A percentile compares a stretch with the other conserved stretches of the same genome.
Conservation (phyloP, 2,113 vertebrate genomes). For the Hucho hucho region DNA sequence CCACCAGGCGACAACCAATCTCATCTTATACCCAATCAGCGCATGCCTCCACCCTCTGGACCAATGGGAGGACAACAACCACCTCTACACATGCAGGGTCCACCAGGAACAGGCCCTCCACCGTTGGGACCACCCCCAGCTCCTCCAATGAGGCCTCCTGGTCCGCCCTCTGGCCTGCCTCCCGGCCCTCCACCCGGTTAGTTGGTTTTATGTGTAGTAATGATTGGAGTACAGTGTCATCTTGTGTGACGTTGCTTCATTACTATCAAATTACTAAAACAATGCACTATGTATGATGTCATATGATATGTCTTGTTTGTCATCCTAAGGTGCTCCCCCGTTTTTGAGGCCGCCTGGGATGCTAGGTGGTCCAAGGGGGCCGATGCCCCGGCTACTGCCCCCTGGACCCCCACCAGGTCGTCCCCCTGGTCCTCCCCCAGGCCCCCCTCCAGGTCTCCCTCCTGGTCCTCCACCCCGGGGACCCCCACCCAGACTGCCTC, state of each 20-base stretch:
- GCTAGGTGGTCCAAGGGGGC: conserved; percentile 87
- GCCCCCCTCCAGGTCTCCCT: conserved; percentile 91
- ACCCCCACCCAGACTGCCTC: conserved; percentile 90
- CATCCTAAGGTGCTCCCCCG: conserved; percentile 85
- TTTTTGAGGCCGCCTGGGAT: conserved; percentile 93
- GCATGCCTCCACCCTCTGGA: conserved; percentile 60
- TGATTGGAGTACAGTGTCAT: not conserved
- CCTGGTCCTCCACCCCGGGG: conserved; percentile 95
- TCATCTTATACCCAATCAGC: conserved; percentile 64
- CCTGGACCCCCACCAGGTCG: conserved; percentile 94
- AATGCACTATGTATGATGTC: not conserved
- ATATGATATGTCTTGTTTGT: not conserved
- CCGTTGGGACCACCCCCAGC: conserved; percentile 92
- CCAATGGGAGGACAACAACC: conserved; percentile 62
- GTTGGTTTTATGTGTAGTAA: conserved; percentile 13
- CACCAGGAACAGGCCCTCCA: conserved; percentile 91
- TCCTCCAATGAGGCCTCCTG: conserved; percentile 90
- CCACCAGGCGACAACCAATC: conserved; percentile 65
- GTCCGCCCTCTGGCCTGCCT: conserved; percentile 92
- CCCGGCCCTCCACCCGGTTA: conserved; percentile 95
- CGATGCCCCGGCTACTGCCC: conserved; percentile 90
- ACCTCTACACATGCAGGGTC: conserved; percentile 85
- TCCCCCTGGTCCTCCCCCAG: conserved; percentile 92
- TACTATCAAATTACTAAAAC: not conserved
- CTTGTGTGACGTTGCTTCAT: not conserved